phyloP scores from a whole-genome alignment of 1,140 invertebrate species.

The Ceratina calcarata region DNA sequence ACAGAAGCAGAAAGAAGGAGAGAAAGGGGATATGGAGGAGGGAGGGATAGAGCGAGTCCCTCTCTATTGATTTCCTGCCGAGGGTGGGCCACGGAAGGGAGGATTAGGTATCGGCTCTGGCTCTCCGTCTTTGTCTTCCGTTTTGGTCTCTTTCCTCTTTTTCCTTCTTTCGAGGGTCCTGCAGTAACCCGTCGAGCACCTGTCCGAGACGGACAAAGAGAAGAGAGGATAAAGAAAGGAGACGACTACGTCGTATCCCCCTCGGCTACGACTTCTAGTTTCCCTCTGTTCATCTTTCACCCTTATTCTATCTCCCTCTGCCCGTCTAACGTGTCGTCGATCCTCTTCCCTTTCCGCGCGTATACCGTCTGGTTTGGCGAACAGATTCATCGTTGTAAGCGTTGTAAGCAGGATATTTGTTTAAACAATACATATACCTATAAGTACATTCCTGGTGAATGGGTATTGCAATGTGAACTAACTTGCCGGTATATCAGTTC shows the following conservation, averaged over 20 bases:
- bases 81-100: slow-evolving; percentile 69
- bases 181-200: slow-evolving; percentile 49
- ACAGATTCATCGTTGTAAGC: slow-evolving; percentile 20
- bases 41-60: slow-evolving; percentile 59
- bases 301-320: slow-evolving; percentile 4
- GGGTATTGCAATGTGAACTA: no score
- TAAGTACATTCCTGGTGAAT: no score
- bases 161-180: slow-evolving; percentile 30
- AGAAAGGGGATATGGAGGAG: slow-evolving; percentile 24
- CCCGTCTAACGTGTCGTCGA: background rate
- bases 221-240: slow-evolving; percentile 7
- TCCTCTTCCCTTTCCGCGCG: slow-evolving; percentile 20
- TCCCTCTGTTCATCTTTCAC: background rate
- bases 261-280: background rate
- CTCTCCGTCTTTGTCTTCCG: slow-evolving; percentile 21
- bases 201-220: slow-evolving; percentile 24
- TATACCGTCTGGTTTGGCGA: slow-evolving; percentile 30
- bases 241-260: background rate
- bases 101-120: slow-evolving; percentile 70
- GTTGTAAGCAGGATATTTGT: no score
- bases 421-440: no score
- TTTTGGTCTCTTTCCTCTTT: slow-evolving; percentile 9
- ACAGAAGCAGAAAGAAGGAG: slow-evolving; percentile 32
- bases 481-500: no score
- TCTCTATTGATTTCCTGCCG: slow-evolving; percentile 76